A percentile compares a stretch with the other conserved stretches of the same genome.
Conservation (phyloP, 2,888 invertebrate genomes). For the Scaptomyza reducta region DNA sequence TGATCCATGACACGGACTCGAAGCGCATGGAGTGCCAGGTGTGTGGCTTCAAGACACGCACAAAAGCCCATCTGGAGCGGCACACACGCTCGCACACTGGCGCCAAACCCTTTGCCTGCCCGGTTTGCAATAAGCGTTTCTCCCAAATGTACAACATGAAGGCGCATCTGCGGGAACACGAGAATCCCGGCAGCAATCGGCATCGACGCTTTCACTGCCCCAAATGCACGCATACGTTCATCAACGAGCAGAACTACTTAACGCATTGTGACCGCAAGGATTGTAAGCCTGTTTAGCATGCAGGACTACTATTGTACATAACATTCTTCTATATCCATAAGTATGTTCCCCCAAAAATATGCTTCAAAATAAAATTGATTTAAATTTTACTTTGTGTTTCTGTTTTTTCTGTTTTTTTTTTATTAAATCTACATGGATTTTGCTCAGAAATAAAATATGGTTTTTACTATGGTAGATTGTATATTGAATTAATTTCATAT, state of each 20-base stretch:
- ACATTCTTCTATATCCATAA: neutral
- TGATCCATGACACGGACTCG: slow-evolving; percentile 76
- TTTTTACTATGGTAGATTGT: slow-evolving; percentile 73
- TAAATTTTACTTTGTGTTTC: slow-evolving; percentile 43
- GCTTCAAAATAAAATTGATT: slow-evolving; percentile 27
- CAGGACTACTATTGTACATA: too few species aligned
- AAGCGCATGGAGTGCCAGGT: slow-evolving; percentile 73
- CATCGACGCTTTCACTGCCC: slow-evolving; percentile 68
- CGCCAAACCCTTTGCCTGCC: slow-evolving; percentile 71
- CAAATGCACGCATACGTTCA: slow-evolving; percentile 72
- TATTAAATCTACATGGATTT: slow-evolving; percentile 78
- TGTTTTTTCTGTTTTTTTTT: slow-evolving; percentile 65
- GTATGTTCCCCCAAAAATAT: slow-evolving; percentile 3
- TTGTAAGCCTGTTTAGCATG: slow-evolving; percentile 58
- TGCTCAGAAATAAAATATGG: slow-evolving; percentile 79
- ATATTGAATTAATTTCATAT: slow-evolving; percentile 70
- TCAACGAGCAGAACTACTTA: slow-evolving; percentile 68
- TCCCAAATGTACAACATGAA: slow-evolving; percentile 78
- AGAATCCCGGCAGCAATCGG: slow-evolving; percentile 70
- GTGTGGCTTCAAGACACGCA: slow-evolving; percentile 84
- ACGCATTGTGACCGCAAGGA: slow-evolving; percentile 62
- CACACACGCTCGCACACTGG: slow-evolving; percentile 85
- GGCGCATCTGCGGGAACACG: slow-evolving; percentile 70
- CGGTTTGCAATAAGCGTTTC: slow-evolving; percentile 73
- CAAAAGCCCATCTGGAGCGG: slow-evolving; percentile 85